Base-by-base conservation (phyloP, 1,140 invertebrate genomes). In the Macrocentrus cingulum region DNA sequence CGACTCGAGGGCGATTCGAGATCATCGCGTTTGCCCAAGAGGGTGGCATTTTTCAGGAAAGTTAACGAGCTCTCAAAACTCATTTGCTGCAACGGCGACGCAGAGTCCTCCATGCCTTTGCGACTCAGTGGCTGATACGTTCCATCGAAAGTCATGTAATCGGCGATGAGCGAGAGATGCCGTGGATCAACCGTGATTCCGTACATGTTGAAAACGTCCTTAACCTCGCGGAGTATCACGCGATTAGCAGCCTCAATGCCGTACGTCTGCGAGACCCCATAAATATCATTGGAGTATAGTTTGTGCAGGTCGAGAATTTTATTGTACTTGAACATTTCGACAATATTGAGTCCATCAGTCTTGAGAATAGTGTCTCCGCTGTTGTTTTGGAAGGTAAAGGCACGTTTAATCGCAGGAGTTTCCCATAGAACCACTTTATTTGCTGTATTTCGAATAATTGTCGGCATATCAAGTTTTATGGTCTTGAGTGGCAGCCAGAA, bases 61-160 rank as follows among this genome's bases (percentile, higher is more conserved):
- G 84, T 84, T 18, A 94, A 79, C 1, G 94, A 92, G 1, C 94
- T 94, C 79, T 99, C 97, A 70, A 97, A 99, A 1, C 91, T 96
- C 91, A 99, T 99, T 80, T 98, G 95, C 73, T 99, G 97, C 1
- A 99, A 76, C 0, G 95, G 92, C 2, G 96, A 99, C 0, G 91
- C 82, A 34, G 88, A 92, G 18, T 85, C 85, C 64, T 91, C 87
- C 84, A 99, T 95, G 4, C 93, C 94, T 70, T 85, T 87, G 22
- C 97, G 82, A 76, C 91, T 99, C 72, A 99, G 87, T 0, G 96
- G 91, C 69, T 90, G 86, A 67, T 92, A 97, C 7, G 80, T 81
- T 0, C 98, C 98, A 70, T 92, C 90, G 66, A 88, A 95, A 0
- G 96, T 99, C 97, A 99, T 99, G 72, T 98, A 99, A 80, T 99